These are phyloP conservation scores for Thysanoteuthis rhombus DNA, from an alignment of 2,888 invertebrate genomes.

Conservation along the genomic window DNA sequence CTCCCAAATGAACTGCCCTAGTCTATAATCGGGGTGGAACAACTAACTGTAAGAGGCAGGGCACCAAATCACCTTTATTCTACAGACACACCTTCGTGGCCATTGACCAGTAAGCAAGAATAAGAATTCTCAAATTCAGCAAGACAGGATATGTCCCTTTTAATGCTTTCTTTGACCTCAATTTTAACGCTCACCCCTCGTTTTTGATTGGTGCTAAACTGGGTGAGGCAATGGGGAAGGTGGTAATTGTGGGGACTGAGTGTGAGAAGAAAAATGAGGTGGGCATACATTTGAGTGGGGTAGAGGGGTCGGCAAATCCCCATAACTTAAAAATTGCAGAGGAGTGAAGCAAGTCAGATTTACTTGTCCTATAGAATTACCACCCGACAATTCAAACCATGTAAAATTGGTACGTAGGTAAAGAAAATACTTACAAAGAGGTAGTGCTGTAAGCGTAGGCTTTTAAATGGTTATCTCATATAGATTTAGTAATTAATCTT, in stretches of 20 bases:
- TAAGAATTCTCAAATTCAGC: conserved; percentile 20
- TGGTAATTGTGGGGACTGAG: neutral
- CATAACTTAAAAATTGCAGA: neutral
- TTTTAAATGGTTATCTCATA: too few species aligned
- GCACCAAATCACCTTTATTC: conserved; percentile 23
- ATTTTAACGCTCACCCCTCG: conserved; percentile 15
- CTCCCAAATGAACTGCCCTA: neutral
- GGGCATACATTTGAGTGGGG: neutral
- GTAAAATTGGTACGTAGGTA: too few species aligned
- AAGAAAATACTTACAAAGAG: too few species aligned
- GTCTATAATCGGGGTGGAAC: neutral
- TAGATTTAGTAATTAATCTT: too few species aligned
- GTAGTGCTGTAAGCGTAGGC: too few species aligned
- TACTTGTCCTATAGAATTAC: neutral
- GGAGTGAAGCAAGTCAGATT: conserved; percentile 12
- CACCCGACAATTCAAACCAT: neutral
- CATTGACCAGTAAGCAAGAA: conserved; percentile 25
- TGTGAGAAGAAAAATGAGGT: neutral
- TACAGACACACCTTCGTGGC: conserved; percentile 17
- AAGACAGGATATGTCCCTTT: conserved; percentile 27
- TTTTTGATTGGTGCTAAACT: conserved; percentile 27
- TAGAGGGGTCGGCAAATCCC: neutral
- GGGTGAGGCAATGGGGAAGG: neutral
- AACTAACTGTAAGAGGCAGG: neutral
- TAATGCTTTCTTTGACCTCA: conserved; percentile 28